Evolutionary conservation across 1,140 invertebrate species (phyloP).

Genomic region (Heliconius eleuchia): DNA sequence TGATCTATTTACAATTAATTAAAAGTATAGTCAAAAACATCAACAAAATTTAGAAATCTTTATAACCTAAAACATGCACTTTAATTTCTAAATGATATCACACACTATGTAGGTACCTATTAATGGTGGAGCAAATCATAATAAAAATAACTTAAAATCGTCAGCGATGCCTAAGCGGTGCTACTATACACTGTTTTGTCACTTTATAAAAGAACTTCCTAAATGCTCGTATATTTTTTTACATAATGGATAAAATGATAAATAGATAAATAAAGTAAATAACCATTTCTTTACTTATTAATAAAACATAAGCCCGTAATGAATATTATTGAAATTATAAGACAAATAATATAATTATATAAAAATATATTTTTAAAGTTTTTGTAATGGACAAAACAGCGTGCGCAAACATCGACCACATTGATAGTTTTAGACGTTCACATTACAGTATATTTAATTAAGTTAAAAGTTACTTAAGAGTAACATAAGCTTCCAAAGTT

Average conservation of each 20-base stretch:
- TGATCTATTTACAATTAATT: not conserved
- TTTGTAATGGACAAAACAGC: slow-evolving; percentile 59
- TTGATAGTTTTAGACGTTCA: slow-evolving; percentile 50
- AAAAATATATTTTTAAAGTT: not conserved
- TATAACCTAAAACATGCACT: slow-evolving; percentile 10
- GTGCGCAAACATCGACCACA: slow-evolving; percentile 70
- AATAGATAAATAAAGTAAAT: not conserved
- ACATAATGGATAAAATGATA: not conserved
- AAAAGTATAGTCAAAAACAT: not conserved
- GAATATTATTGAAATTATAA: too few relatives aligned
- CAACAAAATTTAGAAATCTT: not conserved
- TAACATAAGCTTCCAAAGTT: slow-evolving; percentile 15
- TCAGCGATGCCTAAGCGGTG: slow-evolving; percentile 71
- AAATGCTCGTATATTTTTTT: too few relatives aligned
- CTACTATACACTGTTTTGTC: slow-evolving; percentile 60
- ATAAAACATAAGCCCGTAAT: too few relatives aligned
- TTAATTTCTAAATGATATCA: slow-evolving; percentile 24
- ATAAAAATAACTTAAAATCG: slow-evolving; percentile 50
- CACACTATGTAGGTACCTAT: slow-evolving; percentile 15
- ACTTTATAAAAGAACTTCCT: not conserved
- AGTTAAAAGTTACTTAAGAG: slow-evolving; percentile 18
- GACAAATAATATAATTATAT: too few relatives aligned
- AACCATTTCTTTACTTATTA: not conserved
- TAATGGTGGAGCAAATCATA: slow-evolving; percentile 69
- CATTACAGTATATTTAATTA: slow-evolving; percentile 43